A percentile compares a stretch with the other conserved stretches of the same genome.
These are phyloP conservation scores for Phrynocephalus guinanensis DNA, from an alignment of 2,797 vertebrate genomes.

Conservation along the genomic window DNA sequence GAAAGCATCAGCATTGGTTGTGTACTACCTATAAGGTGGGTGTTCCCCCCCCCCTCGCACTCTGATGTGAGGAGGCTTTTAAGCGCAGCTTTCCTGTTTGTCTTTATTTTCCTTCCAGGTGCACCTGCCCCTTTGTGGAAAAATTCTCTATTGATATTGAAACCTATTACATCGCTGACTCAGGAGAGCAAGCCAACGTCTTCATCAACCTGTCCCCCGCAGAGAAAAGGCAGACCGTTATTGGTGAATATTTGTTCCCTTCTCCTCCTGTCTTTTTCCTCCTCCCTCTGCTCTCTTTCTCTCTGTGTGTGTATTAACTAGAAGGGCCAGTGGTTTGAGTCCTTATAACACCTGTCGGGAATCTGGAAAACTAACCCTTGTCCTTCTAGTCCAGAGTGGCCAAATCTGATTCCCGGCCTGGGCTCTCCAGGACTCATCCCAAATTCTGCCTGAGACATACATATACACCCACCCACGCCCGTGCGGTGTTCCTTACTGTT, in stretches of 20 bases:
- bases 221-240: conserved; percentile 89
- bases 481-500: no score
- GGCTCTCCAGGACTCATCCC: no score
- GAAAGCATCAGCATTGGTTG: not conserved
- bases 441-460: no score
- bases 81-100: conserved; percentile 28
- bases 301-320: not conserved
- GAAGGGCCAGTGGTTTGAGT: not conserved
- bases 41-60: not conserved
- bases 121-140: conserved; percentile 98
- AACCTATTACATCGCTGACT: conserved; percentile 94
- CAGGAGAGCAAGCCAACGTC: conserved; percentile 89
- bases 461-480: no score
- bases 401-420: no score
- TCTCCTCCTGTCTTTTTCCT: not conserved
- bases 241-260: conserved; percentile 80
- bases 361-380: no score
- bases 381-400: no score
- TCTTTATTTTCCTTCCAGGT: conserved; percentile 76
- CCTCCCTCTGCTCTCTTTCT: fast-evolving
- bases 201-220: conserved; percentile 89
- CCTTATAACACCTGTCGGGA: not conserved
- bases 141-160: conserved; percentile 99
- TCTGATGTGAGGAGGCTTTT: conserved; percentile 3
- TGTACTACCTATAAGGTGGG: not conserved